Conservation (phyloP, 2,113 vertebrate genomes). For the Austrofundulus limnaeus region DNA sequence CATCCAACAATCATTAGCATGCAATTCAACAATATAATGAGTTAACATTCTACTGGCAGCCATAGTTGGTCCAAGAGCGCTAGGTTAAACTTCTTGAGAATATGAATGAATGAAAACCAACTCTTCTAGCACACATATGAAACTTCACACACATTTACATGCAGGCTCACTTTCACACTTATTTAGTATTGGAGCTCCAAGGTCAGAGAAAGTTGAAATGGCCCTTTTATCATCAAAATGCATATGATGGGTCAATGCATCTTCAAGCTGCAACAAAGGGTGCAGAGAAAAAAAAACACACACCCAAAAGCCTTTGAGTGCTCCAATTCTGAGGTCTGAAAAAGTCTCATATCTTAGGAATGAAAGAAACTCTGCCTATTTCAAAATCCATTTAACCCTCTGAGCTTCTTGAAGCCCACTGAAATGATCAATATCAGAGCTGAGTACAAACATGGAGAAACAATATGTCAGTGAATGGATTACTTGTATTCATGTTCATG, state of each 20-base stretch:
- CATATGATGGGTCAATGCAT: slow-evolving; percentile 26
- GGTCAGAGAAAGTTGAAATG: slow-evolving; percentile 47
- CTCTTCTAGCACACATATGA: slow-evolving; percentile 9
- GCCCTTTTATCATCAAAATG: slow-evolving; percentile 52
- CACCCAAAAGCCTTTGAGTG: background rate
- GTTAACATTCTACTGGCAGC: slow-evolving; percentile 55
- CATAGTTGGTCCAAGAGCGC: slow-evolving; percentile 50
- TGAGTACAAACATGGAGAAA: slow-evolving; percentile 4
- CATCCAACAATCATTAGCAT: slow-evolving; percentile 57
- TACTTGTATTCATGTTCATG: background rate
- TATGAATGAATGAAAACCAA: slow-evolving; percentile 47
- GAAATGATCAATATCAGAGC: slow-evolving; percentile 10
- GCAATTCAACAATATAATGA: slow-evolving; percentile 46
- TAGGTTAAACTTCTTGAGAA: slow-evolving; percentile 53
- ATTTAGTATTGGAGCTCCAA: slow-evolving; percentile 13
- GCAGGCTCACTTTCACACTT: slow-evolving; percentile 15
- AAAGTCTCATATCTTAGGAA: slow-evolving; percentile 7
- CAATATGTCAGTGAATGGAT: background rate
- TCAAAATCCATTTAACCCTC: slow-evolving; percentile 19
- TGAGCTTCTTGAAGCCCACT: slow-evolving; percentile 6
- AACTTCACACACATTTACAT: slow-evolving; percentile 35
- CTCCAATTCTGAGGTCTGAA: slow-evolving; percentile 12
- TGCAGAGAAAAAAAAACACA: background rate
- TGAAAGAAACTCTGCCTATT: slow-evolving; percentile 16
- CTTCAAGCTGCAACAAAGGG: slow-evolving; percentile 31